Percentiles rank a stretch among this genome's conserved stretches.
phyloP scores from a whole-genome alignment of 2,888 invertebrate genomes.

The Acanthococcus lagerstroemiae region DNA sequence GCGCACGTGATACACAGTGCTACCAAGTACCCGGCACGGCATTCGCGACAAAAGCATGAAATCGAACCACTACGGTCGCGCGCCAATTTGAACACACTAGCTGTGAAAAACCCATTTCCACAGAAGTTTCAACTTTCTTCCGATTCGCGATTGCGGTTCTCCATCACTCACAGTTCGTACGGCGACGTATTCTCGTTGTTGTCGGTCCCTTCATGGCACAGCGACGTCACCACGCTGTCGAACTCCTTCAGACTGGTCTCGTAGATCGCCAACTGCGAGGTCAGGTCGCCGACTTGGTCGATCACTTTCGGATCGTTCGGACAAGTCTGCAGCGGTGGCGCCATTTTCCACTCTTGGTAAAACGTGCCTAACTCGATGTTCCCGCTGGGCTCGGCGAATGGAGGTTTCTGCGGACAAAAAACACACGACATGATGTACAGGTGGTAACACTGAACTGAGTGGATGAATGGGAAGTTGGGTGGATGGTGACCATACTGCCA shows the following conservation, averaged over 20 bases:
- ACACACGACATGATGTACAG: too few species aligned
- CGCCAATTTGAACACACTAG: too few species aligned
- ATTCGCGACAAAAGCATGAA: too few species aligned
- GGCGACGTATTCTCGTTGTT: neutral
- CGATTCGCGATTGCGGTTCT: too few species aligned
- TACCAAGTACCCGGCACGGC: too few species aligned
- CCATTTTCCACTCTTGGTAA: slow-evolving; percentile 67
- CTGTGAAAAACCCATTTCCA: too few species aligned
- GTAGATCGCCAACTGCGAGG: slow-evolving; percentile 60
- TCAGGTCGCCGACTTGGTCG: slow-evolving; percentile 53
- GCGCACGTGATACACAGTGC: too few species aligned
- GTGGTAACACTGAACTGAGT: too few species aligned
- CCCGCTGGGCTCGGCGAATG: slow-evolving; percentile 62
- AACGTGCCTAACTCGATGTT: slow-evolving; percentile 67
- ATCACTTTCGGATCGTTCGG: slow-evolving; percentile 45
- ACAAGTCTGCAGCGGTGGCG: slow-evolving; percentile 51
- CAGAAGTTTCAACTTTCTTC: too few species aligned
- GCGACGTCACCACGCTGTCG: slow-evolving; percentile 62
- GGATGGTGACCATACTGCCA: too few species aligned
- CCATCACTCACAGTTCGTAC: neutral
- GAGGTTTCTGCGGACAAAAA: slow-evolving; percentile 56
- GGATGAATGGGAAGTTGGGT: too few species aligned
- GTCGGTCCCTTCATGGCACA: slow-evolving; percentile 44
- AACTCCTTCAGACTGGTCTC: slow-evolving; percentile 65
- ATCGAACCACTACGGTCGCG: too few species aligned